Evolutionary conservation across 2,888 invertebrate genomes (phyloP).

Genomic region (Griposia aprilina): DNA sequence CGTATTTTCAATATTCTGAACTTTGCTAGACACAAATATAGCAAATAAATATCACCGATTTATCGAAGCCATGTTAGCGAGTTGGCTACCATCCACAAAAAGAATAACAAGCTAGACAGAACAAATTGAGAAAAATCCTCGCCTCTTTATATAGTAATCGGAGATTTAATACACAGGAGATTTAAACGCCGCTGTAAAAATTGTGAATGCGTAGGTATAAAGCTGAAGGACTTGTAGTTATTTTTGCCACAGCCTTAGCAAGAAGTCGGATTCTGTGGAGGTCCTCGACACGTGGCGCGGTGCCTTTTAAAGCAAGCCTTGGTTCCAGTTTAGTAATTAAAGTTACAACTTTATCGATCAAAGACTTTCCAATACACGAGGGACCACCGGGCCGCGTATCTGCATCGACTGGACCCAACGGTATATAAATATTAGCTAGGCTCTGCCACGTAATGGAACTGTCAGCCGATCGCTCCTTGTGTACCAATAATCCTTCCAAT

Average conservation of each 20-base stretch:
- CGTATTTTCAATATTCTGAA: not conserved
- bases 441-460: conserved; percentile 84
- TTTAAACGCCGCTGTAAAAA: conserved; percentile 62
- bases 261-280: conserved; percentile 70
- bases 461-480: conserved; percentile 83
- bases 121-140: conserved; percentile 54
- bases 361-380: conserved; percentile 81
- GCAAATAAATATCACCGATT: not conserved
- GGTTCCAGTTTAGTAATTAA: conserved; percentile 89
- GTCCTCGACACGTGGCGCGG: conserved; percentile 83
- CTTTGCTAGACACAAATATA: not conserved
- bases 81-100: conserved; percentile 14
- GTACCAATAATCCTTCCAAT: conserved; percentile 83
- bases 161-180: conserved; percentile 43
- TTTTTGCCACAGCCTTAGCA: conserved; percentile 68
- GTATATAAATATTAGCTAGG: conserved; percentile 83
- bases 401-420: conserved; percentile 73
- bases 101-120: conserved; percentile 4
- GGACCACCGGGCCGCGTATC: conserved; percentile 87
- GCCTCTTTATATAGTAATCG: conserved; percentile 39
- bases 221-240: conserved; percentile 62
- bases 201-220: conserved; percentile 52
- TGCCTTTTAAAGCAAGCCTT: conserved; percentile 79
- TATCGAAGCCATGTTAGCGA: conserved; percentile 21
- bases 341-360: conserved; percentile 89